These are phyloP conservation scores for Homarus americanus DNA, from an alignment of 1,140 invertebrate genomes.

Conservation along the genomic window DNA sequence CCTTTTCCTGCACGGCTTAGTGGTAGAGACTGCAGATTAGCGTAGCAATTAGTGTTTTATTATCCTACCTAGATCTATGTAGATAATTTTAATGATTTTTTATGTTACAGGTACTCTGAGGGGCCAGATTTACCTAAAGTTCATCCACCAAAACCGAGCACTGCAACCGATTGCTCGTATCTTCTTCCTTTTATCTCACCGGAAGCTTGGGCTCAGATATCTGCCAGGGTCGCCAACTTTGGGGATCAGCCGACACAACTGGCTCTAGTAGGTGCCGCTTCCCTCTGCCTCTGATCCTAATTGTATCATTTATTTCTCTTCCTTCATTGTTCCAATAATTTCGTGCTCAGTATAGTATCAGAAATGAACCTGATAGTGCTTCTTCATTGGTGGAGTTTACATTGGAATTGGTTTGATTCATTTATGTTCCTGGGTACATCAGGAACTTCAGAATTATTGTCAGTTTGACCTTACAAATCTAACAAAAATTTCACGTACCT, in stretches of 20 bases:
- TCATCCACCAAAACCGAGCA: neutral
- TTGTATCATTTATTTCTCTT: neutral
- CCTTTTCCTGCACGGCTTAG: too few relatives aligned
- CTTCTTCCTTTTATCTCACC: constrained; percentile 48
- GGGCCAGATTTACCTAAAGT: constrained; percentile 23
- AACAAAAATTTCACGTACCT: too few relatives aligned
- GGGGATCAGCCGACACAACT: constrained; percentile 48
- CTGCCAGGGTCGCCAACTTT: constrained; percentile 64
- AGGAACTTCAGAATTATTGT: too few relatives aligned
- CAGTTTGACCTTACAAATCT: too few relatives aligned
- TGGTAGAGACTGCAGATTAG: too few relatives aligned
- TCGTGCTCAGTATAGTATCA: neutral
- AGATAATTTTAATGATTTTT: neutral
- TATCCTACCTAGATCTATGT: neutral
- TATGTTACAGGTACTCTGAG: constrained; percentile 37
- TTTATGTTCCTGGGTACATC: too few relatives aligned
- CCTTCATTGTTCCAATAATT: neutral
- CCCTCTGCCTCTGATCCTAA: neutral
- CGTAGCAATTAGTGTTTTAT: too few relatives aligned
- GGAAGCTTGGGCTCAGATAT: constrained; percentile 60
- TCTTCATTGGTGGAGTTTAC: too few relatives aligned
- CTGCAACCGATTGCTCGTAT: constrained; percentile 47
- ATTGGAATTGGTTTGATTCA: too few relatives aligned
- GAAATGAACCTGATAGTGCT: too few relatives aligned
- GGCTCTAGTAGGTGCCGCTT: constrained; percentile 53